Base-by-base conservation (phyloP, 1,140 invertebrate species). In the Macrotrachela quadricornifera region DNA sequence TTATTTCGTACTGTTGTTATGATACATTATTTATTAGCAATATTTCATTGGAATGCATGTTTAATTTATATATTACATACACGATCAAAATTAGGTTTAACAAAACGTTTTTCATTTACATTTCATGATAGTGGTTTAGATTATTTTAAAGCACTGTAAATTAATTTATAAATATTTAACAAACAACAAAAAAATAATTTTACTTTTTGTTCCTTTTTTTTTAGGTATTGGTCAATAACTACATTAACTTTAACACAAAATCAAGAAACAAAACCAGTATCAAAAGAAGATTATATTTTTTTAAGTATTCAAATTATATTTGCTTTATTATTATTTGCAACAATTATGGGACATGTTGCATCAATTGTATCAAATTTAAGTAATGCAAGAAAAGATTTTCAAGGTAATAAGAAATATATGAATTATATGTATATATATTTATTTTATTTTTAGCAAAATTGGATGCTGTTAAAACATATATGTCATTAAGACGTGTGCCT, bases 1-100 rank as follows among this genome's bases (percentile, higher is more conserved):
- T 76, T 94, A 9, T 88, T 95, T 75, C 79, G 90, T 59, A 88
- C 85, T 55, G 78, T 72, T 10, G 83, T 84, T 63, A 76, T 94
- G 60, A 83, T 91, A 66, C 87, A 95, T 75, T 92, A 92, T 74
- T 77, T 94, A 61, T 75, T 95, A 72, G 86, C 91, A 70, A 88
- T 94, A 71, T 95, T 95, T 75, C 91, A 96, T 76, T 96, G 90
- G 90, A 96, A 96, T 72, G 87, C 90, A 59, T 95, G 90, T 75
- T 75, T 95, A 64, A 91, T 87, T 74, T 83, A 91, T 75, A 82
- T 91, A 67, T 85, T 92, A 14, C 41, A 14, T 15, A 42, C 4
- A 42, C 41, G 15, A 42, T 14, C 41, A 4, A 15, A 15, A 14
- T 15, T 42, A 42, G 13, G 4, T 42, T 42, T 42, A 13, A 42